Conservation (phyloP, 2,113 vertebrate genomes). For the Parus major region DNA sequence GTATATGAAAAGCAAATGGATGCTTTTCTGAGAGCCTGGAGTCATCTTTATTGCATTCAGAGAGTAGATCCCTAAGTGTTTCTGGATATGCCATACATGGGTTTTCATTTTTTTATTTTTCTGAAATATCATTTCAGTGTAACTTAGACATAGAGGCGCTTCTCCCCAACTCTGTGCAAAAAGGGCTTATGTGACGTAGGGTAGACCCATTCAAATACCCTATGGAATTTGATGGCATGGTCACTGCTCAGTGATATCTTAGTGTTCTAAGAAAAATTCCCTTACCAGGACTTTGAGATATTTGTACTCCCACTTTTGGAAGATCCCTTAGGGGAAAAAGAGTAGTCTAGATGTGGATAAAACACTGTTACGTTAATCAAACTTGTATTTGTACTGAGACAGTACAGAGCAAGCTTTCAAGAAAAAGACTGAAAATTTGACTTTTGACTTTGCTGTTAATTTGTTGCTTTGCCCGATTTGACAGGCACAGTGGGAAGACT, state of each 20-base stretch:
- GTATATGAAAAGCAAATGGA: background rate
- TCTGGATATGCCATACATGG: background rate
- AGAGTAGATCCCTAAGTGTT: background rate
- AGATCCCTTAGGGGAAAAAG: background rate
- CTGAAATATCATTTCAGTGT: background rate
- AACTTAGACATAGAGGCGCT: background rate
- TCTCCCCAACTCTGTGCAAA: background rate
- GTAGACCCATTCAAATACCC: background rate
- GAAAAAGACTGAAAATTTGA: background rate
- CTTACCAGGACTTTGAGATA: background rate
- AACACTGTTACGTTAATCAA: background rate
- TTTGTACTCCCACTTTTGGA: background rate
- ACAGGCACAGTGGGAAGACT: slow-evolving; percentile 87
- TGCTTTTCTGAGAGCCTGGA: background rate
- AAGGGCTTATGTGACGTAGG: background rate
- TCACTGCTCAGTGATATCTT: background rate
- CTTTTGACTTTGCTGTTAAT: background rate
- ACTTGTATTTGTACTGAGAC: background rate
- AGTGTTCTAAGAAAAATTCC: background rate
- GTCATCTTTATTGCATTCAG: background rate
- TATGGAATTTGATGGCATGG: background rate
- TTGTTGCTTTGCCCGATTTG: background rate
- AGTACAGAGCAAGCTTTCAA: background rate
- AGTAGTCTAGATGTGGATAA: background rate
- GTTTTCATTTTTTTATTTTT: background rate